Percentiles rank a stretch among this genome's conserved stretches.
These are phyloP conservation scores for Calliphora vicina DNA, from an alignment of 1,140 invertebrate genomes.

Conservation along the genomic window DNA sequence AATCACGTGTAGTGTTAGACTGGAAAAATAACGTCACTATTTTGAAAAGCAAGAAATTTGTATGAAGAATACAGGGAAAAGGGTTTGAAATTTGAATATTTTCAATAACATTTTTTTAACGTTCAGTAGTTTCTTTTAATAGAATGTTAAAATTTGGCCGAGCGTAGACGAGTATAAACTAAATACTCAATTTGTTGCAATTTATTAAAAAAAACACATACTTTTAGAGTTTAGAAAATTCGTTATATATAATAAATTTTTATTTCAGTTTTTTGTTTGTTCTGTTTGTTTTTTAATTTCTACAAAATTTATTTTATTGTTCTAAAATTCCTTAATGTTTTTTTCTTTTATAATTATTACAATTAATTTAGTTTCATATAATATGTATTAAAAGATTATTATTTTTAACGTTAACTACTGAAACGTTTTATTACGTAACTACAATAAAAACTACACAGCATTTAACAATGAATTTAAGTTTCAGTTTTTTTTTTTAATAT, in stretches of 20 bases:
- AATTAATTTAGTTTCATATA: not conserved
- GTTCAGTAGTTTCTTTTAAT: too few relatives aligned
- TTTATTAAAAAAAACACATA: not conserved
- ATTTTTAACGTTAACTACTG: constrained; percentile 30
- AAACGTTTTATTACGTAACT: constrained; percentile 22
- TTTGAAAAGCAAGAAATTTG: too few relatives aligned
- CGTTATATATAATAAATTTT: constrained; percentile 43
- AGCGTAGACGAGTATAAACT: too few relatives aligned
- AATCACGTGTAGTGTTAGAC: too few relatives aligned
- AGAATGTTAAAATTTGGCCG: too few relatives aligned
- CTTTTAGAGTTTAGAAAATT: constrained; percentile 37
- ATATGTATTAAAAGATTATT: constrained; percentile 11
- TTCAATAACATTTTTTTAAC: too few relatives aligned
- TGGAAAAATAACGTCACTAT: too few relatives aligned
- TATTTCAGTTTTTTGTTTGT: constrained; percentile 25
- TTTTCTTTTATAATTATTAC: not conserved
- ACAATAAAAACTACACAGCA: constrained; percentile 34
- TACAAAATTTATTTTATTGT: constrained; percentile 31
- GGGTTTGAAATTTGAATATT: too few relatives aligned
- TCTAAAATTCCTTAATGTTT: constrained; percentile 27
- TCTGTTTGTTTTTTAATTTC: constrained; percentile 7
- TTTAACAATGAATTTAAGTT: constrained; percentile 31
- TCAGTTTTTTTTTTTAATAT: not conserved
- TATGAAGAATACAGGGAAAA: too few relatives aligned
- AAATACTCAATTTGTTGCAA: too few relatives aligned